phyloP scores from a whole-genome alignment of 2,888 invertebrate genomes.

The Spilosoma lubricipeda region DNA sequence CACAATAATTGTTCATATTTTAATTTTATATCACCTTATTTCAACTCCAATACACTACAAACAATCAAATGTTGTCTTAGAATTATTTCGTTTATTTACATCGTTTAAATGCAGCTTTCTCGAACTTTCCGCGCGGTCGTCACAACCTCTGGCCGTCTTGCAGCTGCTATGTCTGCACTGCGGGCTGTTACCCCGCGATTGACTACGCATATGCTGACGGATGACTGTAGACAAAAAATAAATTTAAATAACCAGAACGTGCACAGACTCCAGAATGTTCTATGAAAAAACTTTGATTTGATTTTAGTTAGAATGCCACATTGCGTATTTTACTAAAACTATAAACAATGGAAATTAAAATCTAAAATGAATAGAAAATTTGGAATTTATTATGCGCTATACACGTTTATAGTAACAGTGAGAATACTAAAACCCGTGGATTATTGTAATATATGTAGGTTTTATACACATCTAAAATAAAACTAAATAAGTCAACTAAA shows the following conservation, averaged over 20 bases:
- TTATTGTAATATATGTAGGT: no score
- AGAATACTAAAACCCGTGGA: no score
- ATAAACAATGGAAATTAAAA: no score
- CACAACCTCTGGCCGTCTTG: conserved; percentile 91
- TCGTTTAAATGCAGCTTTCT: conserved; percentile 93
- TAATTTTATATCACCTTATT: conserved; percentile 5
- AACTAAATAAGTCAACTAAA: background rate
- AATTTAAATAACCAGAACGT: background rate
- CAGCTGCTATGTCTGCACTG: conserved; percentile 85
- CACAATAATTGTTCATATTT: background rate
- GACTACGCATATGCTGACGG: conserved; percentile 89
- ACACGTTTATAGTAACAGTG: no score
- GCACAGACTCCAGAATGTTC: background rate
- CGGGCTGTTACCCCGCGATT: conserved; percentile 88
- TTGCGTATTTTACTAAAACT: no score
- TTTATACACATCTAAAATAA: background rate
- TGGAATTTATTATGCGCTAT: no score
- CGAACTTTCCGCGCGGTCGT: conserved; percentile 93
- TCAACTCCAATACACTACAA: background rate
- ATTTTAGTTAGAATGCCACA: no score
- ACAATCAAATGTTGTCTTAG: background rate
- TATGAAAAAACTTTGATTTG: no score
- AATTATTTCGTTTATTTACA: background rate
- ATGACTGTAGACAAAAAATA: conserved; percentile 83
- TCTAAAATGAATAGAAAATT: no score